Conservation (phyloP, 2,888 invertebrate species). For the Clusia tigrina region DNA sequence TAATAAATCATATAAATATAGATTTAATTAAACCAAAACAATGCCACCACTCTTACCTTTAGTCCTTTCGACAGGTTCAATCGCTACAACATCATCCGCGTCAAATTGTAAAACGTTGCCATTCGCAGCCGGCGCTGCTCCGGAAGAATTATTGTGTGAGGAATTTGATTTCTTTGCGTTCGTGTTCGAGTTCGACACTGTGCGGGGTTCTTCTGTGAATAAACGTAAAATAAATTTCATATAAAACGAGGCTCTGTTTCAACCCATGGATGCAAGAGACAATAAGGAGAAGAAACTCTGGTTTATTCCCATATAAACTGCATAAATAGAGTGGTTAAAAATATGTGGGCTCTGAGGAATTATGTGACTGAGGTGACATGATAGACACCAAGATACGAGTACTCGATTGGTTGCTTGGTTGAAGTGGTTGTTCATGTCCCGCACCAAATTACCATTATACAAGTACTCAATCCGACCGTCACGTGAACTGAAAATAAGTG, state of each 20-base stretch:
- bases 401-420: too few species aligned
- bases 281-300: not conserved
- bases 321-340: too few species aligned
- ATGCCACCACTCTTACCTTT: slow-evolving; percentile 47
- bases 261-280: not conserved
- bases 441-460: too few species aligned
- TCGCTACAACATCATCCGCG: slow-evolving; percentile 51
- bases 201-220: slow-evolving; percentile 32
- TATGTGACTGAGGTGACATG: too few species aligned
- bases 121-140: slow-evolving; percentile 45
- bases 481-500: too few species aligned
- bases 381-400: too few species aligned
- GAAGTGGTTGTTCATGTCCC: too few species aligned
- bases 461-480: too few species aligned
- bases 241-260: not conserved
- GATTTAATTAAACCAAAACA: not conserved
- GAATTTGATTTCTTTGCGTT: slow-evolving; percentile 34
- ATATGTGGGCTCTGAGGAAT: too few species aligned
- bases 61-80: slow-evolving; percentile 57
- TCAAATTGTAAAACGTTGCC: slow-evolving; percentile 58
- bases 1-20: slow-evolving; percentile 4
- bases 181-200: slow-evolving; percentile 34
- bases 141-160: slow-evolving; percentile 28
- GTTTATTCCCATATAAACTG: slow-evolving; percentile 1
- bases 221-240: not conserved